Conservation (phyloP, 2,797 vertebrate species). For the Halcyon chelicuti region DNA sequence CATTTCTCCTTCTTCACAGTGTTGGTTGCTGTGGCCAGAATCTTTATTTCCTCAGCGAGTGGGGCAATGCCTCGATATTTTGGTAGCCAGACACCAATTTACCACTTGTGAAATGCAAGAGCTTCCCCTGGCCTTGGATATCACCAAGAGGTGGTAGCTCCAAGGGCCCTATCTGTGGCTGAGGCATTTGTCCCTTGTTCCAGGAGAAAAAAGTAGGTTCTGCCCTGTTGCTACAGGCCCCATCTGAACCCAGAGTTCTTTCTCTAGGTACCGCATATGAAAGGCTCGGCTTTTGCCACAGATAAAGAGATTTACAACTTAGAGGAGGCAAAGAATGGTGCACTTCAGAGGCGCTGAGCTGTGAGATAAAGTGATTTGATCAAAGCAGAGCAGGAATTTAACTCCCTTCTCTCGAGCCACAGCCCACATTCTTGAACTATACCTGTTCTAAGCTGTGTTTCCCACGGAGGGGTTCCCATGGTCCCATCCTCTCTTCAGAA, state of each 20-base stretch:
- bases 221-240: background rate
- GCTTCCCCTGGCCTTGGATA: background rate
- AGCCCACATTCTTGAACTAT: background rate
- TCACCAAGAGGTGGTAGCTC: background rate
- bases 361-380: constrained; percentile 25
- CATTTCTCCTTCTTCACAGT: too few species aligned
- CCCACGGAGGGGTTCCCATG: background rate
- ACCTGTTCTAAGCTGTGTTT: background rate
- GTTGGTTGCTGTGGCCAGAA: background rate
- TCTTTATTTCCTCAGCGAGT: accelerated
- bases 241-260: background rate
- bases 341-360: background rate
- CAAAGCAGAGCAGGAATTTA: constrained; percentile 36
- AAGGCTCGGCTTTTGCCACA: background rate
- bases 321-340: background rate
- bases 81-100: background rate
- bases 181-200: background rate
- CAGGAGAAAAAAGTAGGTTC: background rate
- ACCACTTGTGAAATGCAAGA: background rate
- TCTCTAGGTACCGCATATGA: background rate
- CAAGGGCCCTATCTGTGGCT: accelerated
- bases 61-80: background rate
- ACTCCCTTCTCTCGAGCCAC: background rate
- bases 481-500: background rate
- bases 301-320: constrained; percentile 55